Percentiles rank a stretch among this genome's conserved stretches.
These are phyloP conservation scores for Nannospalax galili DNA, from an alignment of 2,113 vertebrate species.

Conservation along the genomic window DNA sequence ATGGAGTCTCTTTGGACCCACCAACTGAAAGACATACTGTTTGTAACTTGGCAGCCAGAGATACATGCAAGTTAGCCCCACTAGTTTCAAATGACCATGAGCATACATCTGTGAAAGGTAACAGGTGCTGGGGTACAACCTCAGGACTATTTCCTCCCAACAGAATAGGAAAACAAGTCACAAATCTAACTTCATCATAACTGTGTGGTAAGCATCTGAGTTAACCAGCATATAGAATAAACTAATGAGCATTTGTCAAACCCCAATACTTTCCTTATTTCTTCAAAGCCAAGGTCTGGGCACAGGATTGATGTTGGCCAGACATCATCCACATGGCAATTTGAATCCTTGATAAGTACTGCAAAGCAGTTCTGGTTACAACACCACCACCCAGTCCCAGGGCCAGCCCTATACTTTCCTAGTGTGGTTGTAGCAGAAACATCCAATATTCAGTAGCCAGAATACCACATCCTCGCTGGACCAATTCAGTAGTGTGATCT, in stretches of 20 bases:
- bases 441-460: background rate
- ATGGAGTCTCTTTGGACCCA: slow-evolving; percentile 14
- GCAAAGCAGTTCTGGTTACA: slow-evolving; percentile 42
- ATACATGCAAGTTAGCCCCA: slow-evolving; percentile 7
- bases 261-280: slow-evolving; percentile 14
- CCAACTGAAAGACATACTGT: slow-evolving; percentile 56
- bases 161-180: background rate
- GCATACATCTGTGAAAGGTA: slow-evolving; percentile 41
- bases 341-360: background rate
- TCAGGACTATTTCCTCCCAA: slow-evolving; percentile 51
- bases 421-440: background rate
- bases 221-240: slow-evolving; percentile 28
- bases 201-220: background rate
- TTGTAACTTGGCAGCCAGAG: slow-evolving; percentile 33
- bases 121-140: slow-evolving; percentile 6
- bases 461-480: background rate
- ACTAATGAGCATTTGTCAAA: slow-evolving; percentile 8
- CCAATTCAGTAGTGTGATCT: background rate
- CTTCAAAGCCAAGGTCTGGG: background rate
- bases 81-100: slow-evolving; percentile 26
- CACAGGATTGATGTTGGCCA: background rate
- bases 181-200: slow-evolving; percentile 45
- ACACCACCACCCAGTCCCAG: background rate
- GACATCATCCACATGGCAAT: background rate
- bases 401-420: background rate